Percentiles rank a stretch among this genome's conserved stretches.
These are phyloP conservation scores for Oxyscelio sp. DNA, from an alignment of 2,888 invertebrate genomes.

Conservation along the genomic window DNA sequence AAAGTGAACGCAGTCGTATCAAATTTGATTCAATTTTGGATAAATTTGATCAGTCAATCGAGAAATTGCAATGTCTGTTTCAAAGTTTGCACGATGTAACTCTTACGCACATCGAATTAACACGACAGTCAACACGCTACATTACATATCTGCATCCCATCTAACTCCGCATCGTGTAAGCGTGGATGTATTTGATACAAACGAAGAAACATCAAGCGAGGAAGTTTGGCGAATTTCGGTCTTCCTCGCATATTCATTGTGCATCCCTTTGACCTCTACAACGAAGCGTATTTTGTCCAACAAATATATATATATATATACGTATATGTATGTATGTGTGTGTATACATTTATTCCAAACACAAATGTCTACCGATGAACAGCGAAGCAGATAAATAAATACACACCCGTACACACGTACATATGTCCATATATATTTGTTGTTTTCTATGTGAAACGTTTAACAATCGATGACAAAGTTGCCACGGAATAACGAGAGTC, in stretches of 20 bases:
- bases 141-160: slow-evolving; percentile 14
- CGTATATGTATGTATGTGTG: slow-evolving; percentile 32
- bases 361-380: too few species aligned
- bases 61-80: too few species aligned
- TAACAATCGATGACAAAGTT: slow-evolving; percentile 48
- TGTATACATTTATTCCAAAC: slow-evolving; percentile 59
- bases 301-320: slow-evolving; percentile 71
- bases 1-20: too few species aligned
- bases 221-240: slow-evolving; percentile 39
- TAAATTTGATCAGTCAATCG: too few species aligned
- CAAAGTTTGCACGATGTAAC: slow-evolving; percentile 30
- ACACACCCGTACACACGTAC: neutral
- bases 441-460: slow-evolving; percentile 73
- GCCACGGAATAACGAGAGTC: slow-evolving; percentile 88
- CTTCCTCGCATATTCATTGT: slow-evolving; percentile 88
- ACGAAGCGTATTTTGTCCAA: slow-evolving; percentile 85
- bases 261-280: slow-evolving; percentile 86
- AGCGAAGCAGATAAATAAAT: slow-evolving; percentile 26
- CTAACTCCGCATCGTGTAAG: neutral
- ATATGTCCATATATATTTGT: neutral
- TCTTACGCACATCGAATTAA: neutral
- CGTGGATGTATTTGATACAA: neutral
- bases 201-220: neutral
- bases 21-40: too few species aligned
- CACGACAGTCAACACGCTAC: slow-evolving; percentile 8